A percentile compares a stretch with the other conserved stretches of the same genome.
Evolutionary conservation across 2,113 vertebrate species (phyloP).

Genomic region (Caranx ignobilis): DNA sequence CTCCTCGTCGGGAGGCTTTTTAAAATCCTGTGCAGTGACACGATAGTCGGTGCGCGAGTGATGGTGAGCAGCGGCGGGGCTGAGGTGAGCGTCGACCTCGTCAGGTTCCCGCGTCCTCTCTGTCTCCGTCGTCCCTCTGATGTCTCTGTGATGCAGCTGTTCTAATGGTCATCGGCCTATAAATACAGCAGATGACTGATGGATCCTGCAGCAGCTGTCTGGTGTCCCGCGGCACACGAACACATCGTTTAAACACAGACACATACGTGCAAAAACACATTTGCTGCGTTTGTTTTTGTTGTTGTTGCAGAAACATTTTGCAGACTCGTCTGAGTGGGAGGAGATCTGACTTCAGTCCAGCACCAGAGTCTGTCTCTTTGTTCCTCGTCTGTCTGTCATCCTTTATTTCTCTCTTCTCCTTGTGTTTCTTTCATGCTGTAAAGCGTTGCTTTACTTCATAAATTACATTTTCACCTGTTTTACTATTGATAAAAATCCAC

Average conservation of each 20-base stretch:
- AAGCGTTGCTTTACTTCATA: no score
- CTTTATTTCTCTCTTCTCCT: neutral
- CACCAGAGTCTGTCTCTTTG: neutral
- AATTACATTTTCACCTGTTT: no score
- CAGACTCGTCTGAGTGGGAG: neutral
- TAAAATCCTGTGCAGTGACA: neutral
- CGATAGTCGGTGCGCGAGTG: neutral
- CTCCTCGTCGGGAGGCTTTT: no score
- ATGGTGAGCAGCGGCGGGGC: neutral
- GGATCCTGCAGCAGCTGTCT: conserved; percentile 60
- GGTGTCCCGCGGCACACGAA: conserved; percentile 23
- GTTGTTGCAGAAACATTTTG: neutral
- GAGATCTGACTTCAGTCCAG: neutral
- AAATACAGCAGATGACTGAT: conserved; percentile 73
- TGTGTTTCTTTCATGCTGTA: neutral
- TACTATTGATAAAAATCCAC: no score
- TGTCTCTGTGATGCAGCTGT: conserved; percentile 67
- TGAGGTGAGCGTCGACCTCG: neutral
- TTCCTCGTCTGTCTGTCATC: neutral
- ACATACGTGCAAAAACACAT: conserved; percentile 11
- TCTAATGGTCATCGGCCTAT: conserved; percentile 62
- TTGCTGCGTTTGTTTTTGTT: neutral
- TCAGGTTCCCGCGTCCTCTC: conserved; percentile 23
- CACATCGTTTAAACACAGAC: conserved; percentile 41
- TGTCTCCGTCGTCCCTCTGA: neutral